These are phyloP conservation scores for Holotrichia oblita DNA, from an alignment of 1,140 invertebrate species.

Conservation along the genomic window DNA sequence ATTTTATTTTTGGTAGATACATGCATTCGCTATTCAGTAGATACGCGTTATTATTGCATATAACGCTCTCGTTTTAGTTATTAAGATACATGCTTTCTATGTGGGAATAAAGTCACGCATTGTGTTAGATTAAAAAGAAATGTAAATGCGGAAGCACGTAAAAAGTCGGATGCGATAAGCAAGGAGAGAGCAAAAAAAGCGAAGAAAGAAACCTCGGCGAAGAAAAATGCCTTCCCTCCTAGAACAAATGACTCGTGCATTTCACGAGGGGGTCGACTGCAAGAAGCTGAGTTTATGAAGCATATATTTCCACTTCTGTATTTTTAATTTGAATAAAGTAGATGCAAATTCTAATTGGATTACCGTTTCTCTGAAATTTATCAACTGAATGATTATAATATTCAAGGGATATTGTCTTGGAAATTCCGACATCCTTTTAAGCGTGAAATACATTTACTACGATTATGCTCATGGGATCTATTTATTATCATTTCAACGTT, in stretches of 20 bases:
- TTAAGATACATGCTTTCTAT: slow-evolving; percentile 27
- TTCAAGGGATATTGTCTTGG: no score
- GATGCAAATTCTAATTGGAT: slow-evolving; percentile 7
- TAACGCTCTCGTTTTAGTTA: neutral
- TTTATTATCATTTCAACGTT: no score
- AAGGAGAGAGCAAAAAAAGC: neutral
- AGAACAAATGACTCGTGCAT: slow-evolving; percentile 31
- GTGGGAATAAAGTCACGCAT: slow-evolving; percentile 21
- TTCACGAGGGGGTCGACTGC: neutral
- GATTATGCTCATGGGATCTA: no score
- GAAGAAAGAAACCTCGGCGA: slow-evolving; percentile 24
- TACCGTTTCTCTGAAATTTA: no score
- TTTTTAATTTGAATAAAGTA: neutral
- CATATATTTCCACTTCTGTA: neutral
- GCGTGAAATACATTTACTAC: no score
- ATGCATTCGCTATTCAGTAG: no score
- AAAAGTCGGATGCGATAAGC: slow-evolving; percentile 28
- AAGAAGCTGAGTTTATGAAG: slow-evolving; percentile 22
- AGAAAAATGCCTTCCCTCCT: slow-evolving; percentile 22
- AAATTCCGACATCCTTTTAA: no score
- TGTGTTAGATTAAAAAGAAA: slow-evolving; percentile 34
- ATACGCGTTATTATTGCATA: neutral
- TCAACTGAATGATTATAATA: no score
- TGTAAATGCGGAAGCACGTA: slow-evolving; percentile 27
- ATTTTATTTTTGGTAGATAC: slow-evolving; percentile 20